Evolutionary conservation across 2,797 vertebrate genomes (phyloP).

Genomic region (Channa striata): DNA sequence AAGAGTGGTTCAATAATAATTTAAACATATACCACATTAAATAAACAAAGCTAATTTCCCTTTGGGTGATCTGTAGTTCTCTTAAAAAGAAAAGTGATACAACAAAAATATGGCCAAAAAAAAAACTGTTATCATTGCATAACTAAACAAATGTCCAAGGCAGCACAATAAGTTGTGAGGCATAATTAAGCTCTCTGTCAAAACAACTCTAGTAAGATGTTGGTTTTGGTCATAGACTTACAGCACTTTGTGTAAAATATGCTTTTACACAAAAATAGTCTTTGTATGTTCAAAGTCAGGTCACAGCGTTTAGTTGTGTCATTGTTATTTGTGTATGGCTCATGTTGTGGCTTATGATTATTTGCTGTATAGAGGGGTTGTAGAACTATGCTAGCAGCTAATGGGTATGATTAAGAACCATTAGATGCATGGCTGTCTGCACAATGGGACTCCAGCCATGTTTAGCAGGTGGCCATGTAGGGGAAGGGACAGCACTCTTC

Average conservation of each 20-base stretch:
- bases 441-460: conserved; percentile 81
- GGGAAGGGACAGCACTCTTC: conserved; percentile 75
- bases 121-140: conserved; percentile 31
- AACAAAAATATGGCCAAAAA: conserved; percentile 18
- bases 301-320: conserved; percentile 13
- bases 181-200: conserved; percentile 34
- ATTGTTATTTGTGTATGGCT: conserved; percentile 17
- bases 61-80: conserved; percentile 18
- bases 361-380: conserved; percentile 29
- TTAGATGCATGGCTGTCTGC: conserved; percentile 76
- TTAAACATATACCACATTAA: conserved; percentile 26
- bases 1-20: background rate
- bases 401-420: conserved; percentile 79
- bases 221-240: conserved; percentile 40
- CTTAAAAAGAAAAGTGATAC: conserved; percentile 23
- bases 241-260: conserved; percentile 29
- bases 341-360: conserved; percentile 32
- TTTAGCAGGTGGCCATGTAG: conserved; percentile 82
- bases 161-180: conserved; percentile 29
- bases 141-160: conserved; percentile 23
- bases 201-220: conserved; percentile 35
- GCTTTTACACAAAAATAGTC: conserved; percentile 25
- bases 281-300: conserved; percentile 24
- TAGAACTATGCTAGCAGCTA: conserved; percentile 68
- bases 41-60: conserved; percentile 20